A percentile compares a stretch with the other conserved stretches of the same genome.
phyloP scores from a whole-genome alignment of 2,888 invertebrate genomes.

The Epinotia brunnichana region DNA sequence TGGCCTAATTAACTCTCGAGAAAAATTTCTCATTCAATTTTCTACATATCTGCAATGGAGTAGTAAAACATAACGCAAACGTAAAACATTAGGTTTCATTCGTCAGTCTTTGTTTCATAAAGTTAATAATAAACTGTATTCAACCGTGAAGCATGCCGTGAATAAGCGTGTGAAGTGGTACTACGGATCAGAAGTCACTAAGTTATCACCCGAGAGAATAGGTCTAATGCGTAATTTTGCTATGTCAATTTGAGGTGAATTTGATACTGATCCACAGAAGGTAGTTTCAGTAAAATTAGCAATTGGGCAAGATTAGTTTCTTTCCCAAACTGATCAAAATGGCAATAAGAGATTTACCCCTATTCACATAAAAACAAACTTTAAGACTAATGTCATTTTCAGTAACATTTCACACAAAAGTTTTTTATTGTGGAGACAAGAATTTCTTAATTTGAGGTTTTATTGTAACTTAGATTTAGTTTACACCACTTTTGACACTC shows the following conservation, averaged over 20 bases:
- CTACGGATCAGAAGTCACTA: conserved; percentile 17
- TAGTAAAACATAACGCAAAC: background rate
- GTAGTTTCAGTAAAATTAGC: no score
- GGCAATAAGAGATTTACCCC: no score
- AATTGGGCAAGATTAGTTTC: no score
- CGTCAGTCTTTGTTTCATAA: conserved; percentile 38
- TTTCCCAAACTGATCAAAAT: no score
- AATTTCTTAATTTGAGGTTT: no score
- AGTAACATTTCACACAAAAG: no score
- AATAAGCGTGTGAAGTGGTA: conserved; percentile 22
- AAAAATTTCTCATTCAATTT: background rate
- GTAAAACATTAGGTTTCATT: conserved; percentile 20
- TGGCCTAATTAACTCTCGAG: background rate
- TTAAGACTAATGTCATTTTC: no score
- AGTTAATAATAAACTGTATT: conserved; percentile 39
- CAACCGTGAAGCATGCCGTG: conserved; percentile 24
- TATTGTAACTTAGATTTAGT: no score
- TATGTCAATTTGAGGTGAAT: background rate
- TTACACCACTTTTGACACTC: no score
- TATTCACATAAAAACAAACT: no score
- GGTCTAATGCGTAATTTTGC: background rate
- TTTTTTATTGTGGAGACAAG: no score
- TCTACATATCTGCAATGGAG: background rate
- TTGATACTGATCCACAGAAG: background rate
- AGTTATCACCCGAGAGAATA: conserved; percentile 6